Conservation (phyloP, 2,797 vertebrate genomes). For the Bovichtus variegatus region DNA sequence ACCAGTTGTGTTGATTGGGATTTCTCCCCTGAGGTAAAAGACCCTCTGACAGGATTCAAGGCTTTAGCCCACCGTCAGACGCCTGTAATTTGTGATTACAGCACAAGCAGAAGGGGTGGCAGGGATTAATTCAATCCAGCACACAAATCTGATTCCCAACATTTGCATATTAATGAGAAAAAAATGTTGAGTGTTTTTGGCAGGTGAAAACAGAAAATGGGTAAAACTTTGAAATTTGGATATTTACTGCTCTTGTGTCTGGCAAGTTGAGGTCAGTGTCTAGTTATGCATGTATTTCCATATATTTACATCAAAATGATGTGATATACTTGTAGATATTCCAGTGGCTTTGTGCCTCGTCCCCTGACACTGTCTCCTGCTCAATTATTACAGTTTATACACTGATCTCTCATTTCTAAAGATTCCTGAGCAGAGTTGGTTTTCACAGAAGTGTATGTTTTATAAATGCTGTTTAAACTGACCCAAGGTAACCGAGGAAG, state of each 20-base stretch:
- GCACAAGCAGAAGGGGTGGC: slow-evolving; percentile 76
- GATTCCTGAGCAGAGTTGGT: slow-evolving; percentile 11
- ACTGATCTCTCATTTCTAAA: slow-evolving; percentile 35
- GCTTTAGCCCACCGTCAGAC: slow-evolving; percentile 78
- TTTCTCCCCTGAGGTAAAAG: slow-evolving; percentile 79
- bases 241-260: slow-evolving; percentile 82
- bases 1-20: slow-evolving; percentile 82
- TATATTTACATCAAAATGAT: slow-evolving; percentile 80
- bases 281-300: slow-evolving; percentile 83
- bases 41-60: slow-evolving; percentile 76
- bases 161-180: slow-evolving; percentile 89
- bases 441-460: background rate
- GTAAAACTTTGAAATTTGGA: slow-evolving; percentile 74
- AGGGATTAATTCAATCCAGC: slow-evolving; percentile 87
- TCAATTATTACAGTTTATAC: slow-evolving; percentile 49
- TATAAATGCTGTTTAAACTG: background rate
- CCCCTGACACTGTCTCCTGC: slow-evolving; percentile 41
- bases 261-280: slow-evolving; percentile 81
- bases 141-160: slow-evolving; percentile 83
- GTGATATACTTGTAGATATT: slow-evolving; percentile 65
- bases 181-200: slow-evolving; percentile 75
- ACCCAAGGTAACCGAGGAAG: slow-evolving; percentile 8
- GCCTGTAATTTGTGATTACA: slow-evolving; percentile 87
- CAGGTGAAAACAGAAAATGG: slow-evolving; percentile 79
- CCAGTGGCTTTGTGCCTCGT: slow-evolving; percentile 50